Base-by-base conservation (phyloP, 2,113 vertebrate genomes). In the Strix aluco region DNA sequence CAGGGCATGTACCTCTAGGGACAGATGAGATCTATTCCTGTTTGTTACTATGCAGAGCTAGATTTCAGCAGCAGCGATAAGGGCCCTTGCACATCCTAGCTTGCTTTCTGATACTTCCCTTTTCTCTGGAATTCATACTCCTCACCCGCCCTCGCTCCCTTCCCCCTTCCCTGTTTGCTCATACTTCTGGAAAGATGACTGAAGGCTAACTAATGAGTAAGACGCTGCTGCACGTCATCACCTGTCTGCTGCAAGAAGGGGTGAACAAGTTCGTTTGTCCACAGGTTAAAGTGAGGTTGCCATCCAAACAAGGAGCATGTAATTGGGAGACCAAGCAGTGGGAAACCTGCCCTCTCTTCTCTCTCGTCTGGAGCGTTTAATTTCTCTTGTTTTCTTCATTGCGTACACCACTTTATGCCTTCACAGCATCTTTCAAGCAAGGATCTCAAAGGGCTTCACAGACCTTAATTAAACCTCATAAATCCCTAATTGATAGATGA, bases 201-300 rank as follows among this genome's bases (percentile, higher is more conserved):
- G 96, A 97, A 97, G 95, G 97, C 92, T 95, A 94, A 52, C 25
- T 87, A 86, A 54, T 98, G 98, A 98, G 96, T 98, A 98, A 98
- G 97, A 87, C 71, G 30, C 93, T 85, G 70, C 65, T 73, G 96
- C 90, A 30, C 96, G 94, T 98, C 98, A 98, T 36, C 17, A 80
- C 94, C 96, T 59, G 92, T 96, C 97, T 96, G 91, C 91, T 86
- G 90, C 84, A 92, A 96, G 88, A 81, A 95, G 88, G 97, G 98
- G 98, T 98, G 97, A 98, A 73, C 36, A 91, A 96, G 98, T 98
- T 98, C 97, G 96, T 44, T 57, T 88, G 94, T 97, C 96, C 96
- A 96, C 90, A 32, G 84, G 96, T 88, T 94, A 80, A 40, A 91
- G 86, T 63, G 80, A 82, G 79, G 84, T 96, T 97, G 94, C 95